Percentiles rank a stretch among this genome's conserved stretches.
Conservation (phyloP, 2,113 vertebrate genomes). For the Numenius arquata region DNA sequence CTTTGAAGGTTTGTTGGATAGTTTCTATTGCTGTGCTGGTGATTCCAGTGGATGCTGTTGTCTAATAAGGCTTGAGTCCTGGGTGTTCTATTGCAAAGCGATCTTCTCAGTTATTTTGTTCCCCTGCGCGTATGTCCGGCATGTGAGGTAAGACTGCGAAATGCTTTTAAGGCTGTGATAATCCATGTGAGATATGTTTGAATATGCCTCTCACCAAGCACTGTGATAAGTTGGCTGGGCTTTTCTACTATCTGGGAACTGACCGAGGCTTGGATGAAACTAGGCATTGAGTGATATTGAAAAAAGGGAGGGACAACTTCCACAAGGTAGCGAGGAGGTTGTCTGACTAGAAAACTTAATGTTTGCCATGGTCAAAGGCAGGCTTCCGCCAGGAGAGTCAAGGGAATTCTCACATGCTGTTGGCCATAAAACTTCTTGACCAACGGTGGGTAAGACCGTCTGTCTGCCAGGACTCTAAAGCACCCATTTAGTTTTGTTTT, state of each 20-base stretch:
- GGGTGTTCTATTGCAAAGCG: not conserved
- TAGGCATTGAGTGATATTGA: not conserved
- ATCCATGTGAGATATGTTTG: not conserved
- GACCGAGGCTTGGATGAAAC: not conserved
- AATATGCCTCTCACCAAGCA: not conserved
- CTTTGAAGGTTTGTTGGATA: not conserved
- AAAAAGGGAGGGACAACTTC: not conserved
- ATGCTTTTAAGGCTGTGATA: not conserved
- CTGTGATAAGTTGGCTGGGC: not conserved
- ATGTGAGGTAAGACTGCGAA: not conserved
- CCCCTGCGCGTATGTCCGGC: not conserved
- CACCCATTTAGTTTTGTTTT: fast-evolving
- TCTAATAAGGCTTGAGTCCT: not conserved
- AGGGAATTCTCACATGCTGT: not conserved
- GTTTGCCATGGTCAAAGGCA: not conserved
- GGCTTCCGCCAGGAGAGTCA: not conserved
- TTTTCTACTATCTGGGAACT: not conserved
- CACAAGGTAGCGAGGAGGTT: not conserved
- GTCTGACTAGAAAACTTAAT: not conserved
- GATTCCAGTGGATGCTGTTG: not conserved
- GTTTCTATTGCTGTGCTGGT: not conserved
- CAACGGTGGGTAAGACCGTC: not conserved
- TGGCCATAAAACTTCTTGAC: not conserved
- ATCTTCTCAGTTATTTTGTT: not conserved
- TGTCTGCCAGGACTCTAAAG: not conserved